These are phyloP conservation scores for Drosophila greeni DNA, from an alignment of 2,888 invertebrate genomes.

Conservation along the genomic window DNA sequence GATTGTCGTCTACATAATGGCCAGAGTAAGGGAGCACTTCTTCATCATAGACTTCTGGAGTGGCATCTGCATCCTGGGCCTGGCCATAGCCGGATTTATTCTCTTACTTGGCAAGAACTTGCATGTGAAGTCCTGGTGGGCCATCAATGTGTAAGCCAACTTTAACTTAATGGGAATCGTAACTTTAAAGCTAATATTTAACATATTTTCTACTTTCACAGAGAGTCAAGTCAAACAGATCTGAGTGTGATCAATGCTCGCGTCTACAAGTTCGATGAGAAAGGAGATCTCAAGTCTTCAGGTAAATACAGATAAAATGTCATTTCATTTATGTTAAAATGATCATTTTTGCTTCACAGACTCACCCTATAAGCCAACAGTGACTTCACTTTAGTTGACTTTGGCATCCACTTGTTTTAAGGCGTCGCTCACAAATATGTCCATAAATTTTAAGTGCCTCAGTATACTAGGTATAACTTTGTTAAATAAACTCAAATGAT, in stretches of 20 bases:
- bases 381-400: constrained; percentile 54
- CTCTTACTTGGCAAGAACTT: constrained; percentile 68
- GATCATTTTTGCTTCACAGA: constrained; percentile 33
- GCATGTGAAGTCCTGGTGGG: constrained; percentile 71
- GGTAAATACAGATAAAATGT: background rate
- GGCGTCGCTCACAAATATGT: constrained; percentile 8
- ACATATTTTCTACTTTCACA: background rate
- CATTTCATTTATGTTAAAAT: background rate
- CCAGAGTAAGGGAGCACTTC: constrained; percentile 66
- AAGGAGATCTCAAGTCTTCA: constrained; percentile 57
- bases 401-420: constrained; percentile 2
- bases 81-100: constrained; percentile 68
- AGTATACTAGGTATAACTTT: constrained; percentile 17
- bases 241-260: constrained; percentile 65
- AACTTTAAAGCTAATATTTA: rapidly evolving
- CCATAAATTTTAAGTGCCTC: constrained; percentile 12
- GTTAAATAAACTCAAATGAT: constrained; percentile 16
- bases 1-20: constrained; percentile 67
- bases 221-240: constrained; percentile 64
- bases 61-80: constrained; percentile 65
- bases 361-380: constrained; percentile 63
- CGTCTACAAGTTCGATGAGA: constrained; percentile 66
- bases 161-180: no score
- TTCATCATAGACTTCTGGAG: constrained; percentile 75
- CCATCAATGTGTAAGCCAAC: constrained; percentile 67